Evolutionary conservation across 2,888 invertebrate genomes (phyloP).

Genomic region (Tyria jacobaeae): DNA sequence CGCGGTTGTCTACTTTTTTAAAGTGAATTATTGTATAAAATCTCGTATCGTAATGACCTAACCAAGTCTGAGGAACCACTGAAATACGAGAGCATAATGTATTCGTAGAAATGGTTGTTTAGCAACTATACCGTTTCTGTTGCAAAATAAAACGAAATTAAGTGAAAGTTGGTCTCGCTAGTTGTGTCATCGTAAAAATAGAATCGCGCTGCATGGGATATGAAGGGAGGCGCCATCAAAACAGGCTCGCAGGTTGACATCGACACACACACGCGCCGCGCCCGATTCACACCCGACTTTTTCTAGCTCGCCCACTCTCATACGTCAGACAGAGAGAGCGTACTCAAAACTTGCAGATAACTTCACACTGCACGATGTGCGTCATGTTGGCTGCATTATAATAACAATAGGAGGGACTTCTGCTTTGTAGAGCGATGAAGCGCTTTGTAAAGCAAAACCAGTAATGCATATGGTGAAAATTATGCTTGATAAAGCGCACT

Average conservation of each 20-base stretch:
- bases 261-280: conserved; percentile 19
- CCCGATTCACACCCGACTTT: conserved; percentile 39
- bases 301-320: conserved; percentile 49
- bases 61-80: no score
- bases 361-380: conserved; percentile 73
- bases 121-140: conserved; percentile 36
- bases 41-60: neutral
- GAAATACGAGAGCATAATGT: neutral
- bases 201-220: conserved; percentile 42
- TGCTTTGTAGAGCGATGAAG: conserved; percentile 55
- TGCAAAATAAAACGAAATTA: conserved; percentile 52
- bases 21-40: neutral
- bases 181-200: conserved; percentile 60
- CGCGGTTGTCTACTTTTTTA: no score
- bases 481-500: conserved; percentile 56
- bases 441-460: conserved; percentile 51
- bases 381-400: conserved; percentile 85
- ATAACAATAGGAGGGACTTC: conserved; percentile 80
- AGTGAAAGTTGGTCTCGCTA: conserved; percentile 58
- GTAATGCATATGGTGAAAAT: neutral
- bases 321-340: conserved; percentile 53
- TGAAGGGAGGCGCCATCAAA: conserved; percentile 26
- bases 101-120: conserved; percentile 19
- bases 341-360: conserved; percentile 54
- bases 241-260: no score